These are phyloP conservation scores for Sesia bembeciformis DNA, from an alignment of 2,888 invertebrate genomes.

Conservation along the genomic window DNA sequence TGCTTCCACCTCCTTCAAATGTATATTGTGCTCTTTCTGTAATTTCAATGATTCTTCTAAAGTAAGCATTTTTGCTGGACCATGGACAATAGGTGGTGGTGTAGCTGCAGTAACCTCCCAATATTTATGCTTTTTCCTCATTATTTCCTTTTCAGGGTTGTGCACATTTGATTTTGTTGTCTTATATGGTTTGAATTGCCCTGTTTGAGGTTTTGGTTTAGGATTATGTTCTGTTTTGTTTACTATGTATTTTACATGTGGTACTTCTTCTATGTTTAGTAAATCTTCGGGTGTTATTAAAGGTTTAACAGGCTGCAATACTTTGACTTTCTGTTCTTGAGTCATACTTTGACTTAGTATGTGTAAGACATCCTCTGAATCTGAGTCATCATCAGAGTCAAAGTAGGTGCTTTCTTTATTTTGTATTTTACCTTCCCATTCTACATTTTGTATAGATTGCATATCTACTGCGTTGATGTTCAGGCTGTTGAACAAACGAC, in stretches of 20 bases:
- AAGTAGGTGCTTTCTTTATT: slow-evolving; percentile 34
- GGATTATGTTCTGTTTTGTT: slow-evolving; percentile 60
- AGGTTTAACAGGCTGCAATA: slow-evolving; percentile 53
- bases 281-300: slow-evolving; percentile 69
- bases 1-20: slow-evolving; percentile 65
- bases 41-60: slow-evolving; percentile 73
- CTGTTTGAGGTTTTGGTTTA: slow-evolving; percentile 22
- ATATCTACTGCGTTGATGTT: slow-evolving; percentile 58
- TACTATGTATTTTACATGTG: slow-evolving; percentile 71
- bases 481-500: slow-evolving; percentile 61
- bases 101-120: slow-evolving; percentile 79
- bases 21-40: slow-evolving; percentile 64
- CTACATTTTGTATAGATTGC: slow-evolving; percentile 65
- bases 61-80: slow-evolving; percentile 63
- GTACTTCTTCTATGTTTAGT: slow-evolving; percentile 51
- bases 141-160: slow-evolving; percentile 68
- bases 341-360: slow-evolving; percentile 72
- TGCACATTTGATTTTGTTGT: slow-evolving; percentile 72
- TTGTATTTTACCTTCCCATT: slow-evolving; percentile 73
- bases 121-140: slow-evolving; percentile 60
- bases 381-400: slow-evolving; percentile 76
- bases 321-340: slow-evolving; percentile 63
- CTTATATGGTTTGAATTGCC: slow-evolving; percentile 73
- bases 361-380: slow-evolving; percentile 72
- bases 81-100: slow-evolving; percentile 73